Evolutionary conservation across 1,140 invertebrate genomes (phyloP).

Genomic region (Drosophila guanche): DNA sequence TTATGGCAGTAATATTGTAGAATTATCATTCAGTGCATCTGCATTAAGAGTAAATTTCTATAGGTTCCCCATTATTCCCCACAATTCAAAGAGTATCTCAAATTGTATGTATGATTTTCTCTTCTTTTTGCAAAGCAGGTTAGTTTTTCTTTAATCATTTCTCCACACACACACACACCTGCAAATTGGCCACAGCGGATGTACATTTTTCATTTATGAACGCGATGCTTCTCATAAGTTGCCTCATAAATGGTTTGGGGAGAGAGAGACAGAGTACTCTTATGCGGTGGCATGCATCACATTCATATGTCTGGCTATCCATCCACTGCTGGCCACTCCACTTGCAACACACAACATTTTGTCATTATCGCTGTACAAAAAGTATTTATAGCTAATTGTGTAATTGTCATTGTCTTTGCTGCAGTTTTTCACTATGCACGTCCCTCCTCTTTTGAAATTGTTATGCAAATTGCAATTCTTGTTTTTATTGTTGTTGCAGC

Average conservation of each 20-base stretch:
- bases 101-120: neutral
- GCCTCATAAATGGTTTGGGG: slow-evolving; percentile 5
- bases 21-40: neutral
- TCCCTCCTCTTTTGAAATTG: slow-evolving; percentile 51
- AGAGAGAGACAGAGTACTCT: slow-evolving; percentile 3
- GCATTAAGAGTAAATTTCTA: no score
- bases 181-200: slow-evolving; percentile 43
- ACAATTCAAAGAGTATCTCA: neutral
- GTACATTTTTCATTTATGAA: slow-evolving; percentile 23
- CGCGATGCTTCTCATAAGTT: slow-evolving; percentile 14
- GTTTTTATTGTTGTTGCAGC: slow-evolving; percentile 44
- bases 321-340: slow-evolving; percentile 3
- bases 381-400: slow-evolving; percentile 75
- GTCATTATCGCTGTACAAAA: slow-evolving; percentile 55
- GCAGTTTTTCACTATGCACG: slow-evolving; percentile 23
- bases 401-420: slow-evolving; percentile 69
- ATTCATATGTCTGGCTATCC: slow-evolving; percentile 29
- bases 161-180: slow-evolving; percentile 1
- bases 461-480: slow-evolving; percentile 72
- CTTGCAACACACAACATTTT: slow-evolving; percentile 61
- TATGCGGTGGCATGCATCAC: slow-evolving; percentile 21
- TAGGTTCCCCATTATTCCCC: no score
- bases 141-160: slow-evolving; percentile 28
- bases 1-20: no score
- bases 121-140: neutral